Evolutionary conservation across 1,140 invertebrate species (phyloP), one percentile per base, ranked within the genome.

Genomic region (Chrysoperla carnea): DNA sequence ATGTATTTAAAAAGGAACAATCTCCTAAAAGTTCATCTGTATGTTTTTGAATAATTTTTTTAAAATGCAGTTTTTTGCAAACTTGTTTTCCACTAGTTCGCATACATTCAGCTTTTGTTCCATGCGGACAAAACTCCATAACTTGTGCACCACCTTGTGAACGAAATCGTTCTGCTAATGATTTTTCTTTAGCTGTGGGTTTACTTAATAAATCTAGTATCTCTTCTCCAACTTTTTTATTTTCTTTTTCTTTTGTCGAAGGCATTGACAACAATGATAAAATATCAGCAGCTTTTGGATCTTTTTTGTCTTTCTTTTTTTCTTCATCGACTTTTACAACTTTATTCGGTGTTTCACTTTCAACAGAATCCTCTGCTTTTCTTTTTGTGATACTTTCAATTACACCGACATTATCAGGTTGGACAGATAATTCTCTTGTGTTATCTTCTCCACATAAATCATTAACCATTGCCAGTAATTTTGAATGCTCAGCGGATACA

Each of bases 1-100:
- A 97, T 1, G 93, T 98, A 58, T 98, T 97, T 0, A 97, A 69
- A 63, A 97, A 97, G 36, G 91, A 96, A 61, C 93, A 97, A 59
- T 97, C 93, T 0, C 93, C 93, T 6, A 97, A 67, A 0, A 85
- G 77, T 62, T 96, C 92, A 61, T 97, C 94, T 0, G 94, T 98
- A 59, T 97, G 93, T 46, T 78, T 75, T 60, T 96, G 90, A 47
- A 97, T 93, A 44, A 97, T 97, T 68, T 97, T 96, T 55, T 88
- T 87, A 58, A 97, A 98, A 63, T 98, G 93, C 17, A 97, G 67
- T 56, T 93, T 91, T 45, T 79, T 81, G 64, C 93, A 98, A 47
- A 55, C 42, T 40, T 36, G 42, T 42, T 61, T 50, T 54, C 68
- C 41, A 68, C 72, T 40, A 62, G 66, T 68, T 68, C 84, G 63